phyloP scores from a whole-genome alignment of 2,797 vertebrate species.

The Echiichthys vipera region DNA sequence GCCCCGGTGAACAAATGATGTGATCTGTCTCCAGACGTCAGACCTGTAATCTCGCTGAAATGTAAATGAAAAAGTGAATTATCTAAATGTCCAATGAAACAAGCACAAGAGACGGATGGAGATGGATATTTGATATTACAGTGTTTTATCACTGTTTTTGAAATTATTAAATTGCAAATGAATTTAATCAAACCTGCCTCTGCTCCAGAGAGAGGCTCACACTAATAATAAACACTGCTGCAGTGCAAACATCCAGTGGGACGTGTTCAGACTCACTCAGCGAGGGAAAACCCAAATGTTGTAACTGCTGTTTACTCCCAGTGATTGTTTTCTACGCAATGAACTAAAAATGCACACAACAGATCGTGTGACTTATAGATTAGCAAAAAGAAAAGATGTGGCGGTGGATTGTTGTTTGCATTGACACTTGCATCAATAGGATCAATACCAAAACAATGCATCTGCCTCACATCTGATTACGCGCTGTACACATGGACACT shows the following conservation, averaged over 20 bases:
- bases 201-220: neutral
- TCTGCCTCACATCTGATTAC: neutral
- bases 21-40: neutral
- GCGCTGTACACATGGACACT: neutral
- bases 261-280: neutral
- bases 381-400: neutral
- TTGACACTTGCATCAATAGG: too few relatives aligned
- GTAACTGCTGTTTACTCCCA: neutral
- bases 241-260: neutral
- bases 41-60: neutral
- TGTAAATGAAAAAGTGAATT: neutral
- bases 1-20: neutral
- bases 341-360: too few relatives aligned
- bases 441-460: neutral
- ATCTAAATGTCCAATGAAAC: neutral
- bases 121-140: neutral
- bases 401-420: too few relatives aligned
- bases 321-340: neutral
- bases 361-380: neutral
- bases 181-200: neutral
- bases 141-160: neutral
- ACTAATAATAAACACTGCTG: neutral
- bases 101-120: neutral
- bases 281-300: conserved; percentile 7
- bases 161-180: neutral